Base-by-base conservation (phyloP, 2,888 invertebrate species). In the Oegoconia quadripuncta region DNA sequence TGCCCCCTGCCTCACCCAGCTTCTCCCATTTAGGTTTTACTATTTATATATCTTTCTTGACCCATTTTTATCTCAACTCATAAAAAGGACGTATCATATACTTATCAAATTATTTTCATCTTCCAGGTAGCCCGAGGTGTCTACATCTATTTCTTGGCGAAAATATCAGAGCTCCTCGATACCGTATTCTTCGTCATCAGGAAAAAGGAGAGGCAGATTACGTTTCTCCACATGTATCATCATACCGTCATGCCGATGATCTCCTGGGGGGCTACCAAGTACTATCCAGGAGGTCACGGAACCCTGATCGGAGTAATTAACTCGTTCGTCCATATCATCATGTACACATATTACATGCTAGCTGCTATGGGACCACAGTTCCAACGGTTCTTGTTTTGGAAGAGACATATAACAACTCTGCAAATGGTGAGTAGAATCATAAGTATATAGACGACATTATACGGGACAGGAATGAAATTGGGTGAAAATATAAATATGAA, bases 171-270 rank as follows among this genome's bases (percentile, higher is more conserved):
- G 72, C 91, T 97, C 3, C 88, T 97, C 34, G 97, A 97, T 67
- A 97, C 97, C 1, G 92, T 97, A 14, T 97, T 97, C 89, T 98
- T 98, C 80, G 95, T 97, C 12, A 88, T 97, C 59, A 90, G 97
- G 36, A 98, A 98, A 86, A 97, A 97, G 64, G 92, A 95, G 50
- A 91, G 91, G 5, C 97, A 98, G 81, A 92, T 97, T 34, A 94
- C 95, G 1, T 95, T 96, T 71, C 90, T 98, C 37, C 97, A 98
- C 65, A 90, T 97, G 59, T 97, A 97, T 67, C 98, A 98, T 73
- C 97, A 98, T 69, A 95, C 96, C 0, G 94, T 96, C 29, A 98
- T 98, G 97, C 97, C 97, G 1, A 90, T 96, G 90, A 93, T 95
- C 59, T 95, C 95, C 36, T 98, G 97, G 97, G 96, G 95, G 30